A percentile compares a stretch with the other conserved stretches of the same genome.
phyloP scores from a whole-genome alignment of 2,797 vertebrate species.

The Varecia variegata region DNA sequence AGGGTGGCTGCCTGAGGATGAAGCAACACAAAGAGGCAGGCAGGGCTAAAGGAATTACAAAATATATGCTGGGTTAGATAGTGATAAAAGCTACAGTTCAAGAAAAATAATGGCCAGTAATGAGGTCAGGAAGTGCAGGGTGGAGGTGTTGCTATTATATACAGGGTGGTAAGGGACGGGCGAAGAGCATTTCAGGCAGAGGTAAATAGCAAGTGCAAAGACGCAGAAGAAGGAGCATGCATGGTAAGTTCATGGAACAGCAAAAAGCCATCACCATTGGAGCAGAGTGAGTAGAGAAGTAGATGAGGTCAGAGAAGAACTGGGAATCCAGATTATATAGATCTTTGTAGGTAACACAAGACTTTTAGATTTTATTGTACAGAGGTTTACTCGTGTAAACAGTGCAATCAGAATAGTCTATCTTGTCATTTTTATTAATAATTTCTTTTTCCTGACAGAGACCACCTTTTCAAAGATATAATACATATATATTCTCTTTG shows the following conservation, averaged over 20 bases:
- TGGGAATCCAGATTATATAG: not conserved
- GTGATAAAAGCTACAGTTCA: not conserved
- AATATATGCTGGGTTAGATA: not conserved
- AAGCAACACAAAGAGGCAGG: not conserved
- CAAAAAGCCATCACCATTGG: not conserved
- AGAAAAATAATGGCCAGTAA: not conserved
- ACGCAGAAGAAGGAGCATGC: not conserved
- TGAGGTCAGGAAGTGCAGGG: not conserved
- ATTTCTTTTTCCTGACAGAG: slow-evolving; percentile 17
- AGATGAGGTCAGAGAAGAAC: not conserved
- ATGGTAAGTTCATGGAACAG: not conserved
- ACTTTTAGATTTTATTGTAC: not conserved
- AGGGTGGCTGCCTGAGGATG: not conserved
- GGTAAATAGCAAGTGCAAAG: not conserved
- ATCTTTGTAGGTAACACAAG: not conserved
- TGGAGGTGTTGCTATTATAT: not conserved
- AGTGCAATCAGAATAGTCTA: not conserved
- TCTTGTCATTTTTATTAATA: not conserved
- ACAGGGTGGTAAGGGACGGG: not conserved
- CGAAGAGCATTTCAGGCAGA: not conserved
- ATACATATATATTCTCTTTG: not conserved
- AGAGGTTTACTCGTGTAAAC: not conserved
- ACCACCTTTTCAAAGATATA: not conserved
- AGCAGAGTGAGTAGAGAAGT: not conserved
- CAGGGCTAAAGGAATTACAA: not conserved